These are phyloP conservation scores for Oreotrochilus melanogaster DNA, from an alignment of 2,113 vertebrate species.

Conservation along the genomic window DNA sequence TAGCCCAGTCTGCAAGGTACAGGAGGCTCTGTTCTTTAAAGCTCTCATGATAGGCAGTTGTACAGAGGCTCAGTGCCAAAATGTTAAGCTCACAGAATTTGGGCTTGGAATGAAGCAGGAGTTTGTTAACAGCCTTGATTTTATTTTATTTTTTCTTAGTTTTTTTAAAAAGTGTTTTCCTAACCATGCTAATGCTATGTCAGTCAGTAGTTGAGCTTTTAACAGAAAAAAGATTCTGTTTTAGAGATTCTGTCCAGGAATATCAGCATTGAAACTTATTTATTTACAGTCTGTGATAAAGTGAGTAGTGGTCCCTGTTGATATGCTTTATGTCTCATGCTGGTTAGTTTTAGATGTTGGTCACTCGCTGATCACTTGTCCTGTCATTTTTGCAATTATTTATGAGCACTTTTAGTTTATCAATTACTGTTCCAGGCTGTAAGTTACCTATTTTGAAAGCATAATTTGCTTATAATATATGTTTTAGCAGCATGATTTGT, in stretches of 20 bases:
- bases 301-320: background rate
- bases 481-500: constrained; percentile 78
- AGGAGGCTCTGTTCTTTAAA: rapidly evolving
- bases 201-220: background rate
- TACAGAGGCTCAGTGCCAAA: background rate
- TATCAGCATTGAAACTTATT: background rate
- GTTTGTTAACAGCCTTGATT: background rate
- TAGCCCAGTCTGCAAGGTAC: background rate
- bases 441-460: constrained; percentile 75
- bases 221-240: background rate
- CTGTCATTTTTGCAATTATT: constrained; percentile 64
- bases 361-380: constrained; percentile 27
- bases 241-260: background rate
- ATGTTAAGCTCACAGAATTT: rapidly evolving
- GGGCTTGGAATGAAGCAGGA: background rate
- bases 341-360: constrained; percentile 27
- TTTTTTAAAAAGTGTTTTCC: too few species aligned
- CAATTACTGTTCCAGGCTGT: constrained; percentile 71
- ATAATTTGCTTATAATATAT: constrained; percentile 76
- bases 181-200: background rate
- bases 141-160: too few species aligned
- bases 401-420: constrained; percentile 67
- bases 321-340: background rate
- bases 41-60: background rate
- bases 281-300: background rate